Evolutionary conservation across 1,140 invertebrate species (phyloP).

Genomic region (Drosophila virilis): DNA sequence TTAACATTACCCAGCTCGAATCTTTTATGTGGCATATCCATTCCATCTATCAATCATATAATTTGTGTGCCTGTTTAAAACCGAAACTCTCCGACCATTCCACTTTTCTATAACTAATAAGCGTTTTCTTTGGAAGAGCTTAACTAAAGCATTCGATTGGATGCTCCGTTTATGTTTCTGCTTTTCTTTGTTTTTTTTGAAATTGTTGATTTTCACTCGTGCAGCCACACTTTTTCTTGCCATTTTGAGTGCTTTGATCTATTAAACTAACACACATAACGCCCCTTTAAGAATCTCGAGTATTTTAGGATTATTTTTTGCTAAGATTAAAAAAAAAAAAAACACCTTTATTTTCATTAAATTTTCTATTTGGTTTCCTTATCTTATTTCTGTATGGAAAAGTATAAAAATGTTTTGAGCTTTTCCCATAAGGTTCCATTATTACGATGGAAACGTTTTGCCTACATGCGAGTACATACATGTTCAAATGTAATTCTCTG

Average conservation of each 20-base stretch:
- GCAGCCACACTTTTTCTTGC: constrained; percentile 6
- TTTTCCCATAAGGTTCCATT: constrained; percentile 20
- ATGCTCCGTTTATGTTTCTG: constrained; percentile 28
- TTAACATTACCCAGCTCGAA: background rate
- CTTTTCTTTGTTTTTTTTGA: constrained; percentile 25
- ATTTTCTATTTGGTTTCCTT: constrained; percentile 2
- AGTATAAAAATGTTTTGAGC: constrained; percentile 78
- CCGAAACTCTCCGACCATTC: constrained; percentile 6
- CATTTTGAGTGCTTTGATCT: constrained; percentile 6
- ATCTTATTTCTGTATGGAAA: constrained; percentile 54
- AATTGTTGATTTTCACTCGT: constrained; percentile 32
- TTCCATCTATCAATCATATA: constrained; percentile 5
- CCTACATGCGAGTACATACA: constrained; percentile 9
- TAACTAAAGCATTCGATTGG: constrained; percentile 63
- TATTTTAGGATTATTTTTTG: constrained; percentile 27
- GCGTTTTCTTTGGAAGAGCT: constrained; percentile 79
- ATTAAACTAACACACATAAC: constrained; percentile 25
- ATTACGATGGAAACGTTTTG: constrained; percentile 40
- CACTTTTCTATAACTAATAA: constrained; percentile 69
- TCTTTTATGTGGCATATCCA: constrained; percentile 2
- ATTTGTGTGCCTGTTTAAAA: background rate
- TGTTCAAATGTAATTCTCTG: background rate
- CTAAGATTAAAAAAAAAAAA: constrained; percentile 21
- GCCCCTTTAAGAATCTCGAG: constrained; percentile 37
- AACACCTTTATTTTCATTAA: constrained; percentile 9